phyloP scores from a whole-genome alignment of 2,797 vertebrate genomes.

The Pangasius mekongensis region DNA sequence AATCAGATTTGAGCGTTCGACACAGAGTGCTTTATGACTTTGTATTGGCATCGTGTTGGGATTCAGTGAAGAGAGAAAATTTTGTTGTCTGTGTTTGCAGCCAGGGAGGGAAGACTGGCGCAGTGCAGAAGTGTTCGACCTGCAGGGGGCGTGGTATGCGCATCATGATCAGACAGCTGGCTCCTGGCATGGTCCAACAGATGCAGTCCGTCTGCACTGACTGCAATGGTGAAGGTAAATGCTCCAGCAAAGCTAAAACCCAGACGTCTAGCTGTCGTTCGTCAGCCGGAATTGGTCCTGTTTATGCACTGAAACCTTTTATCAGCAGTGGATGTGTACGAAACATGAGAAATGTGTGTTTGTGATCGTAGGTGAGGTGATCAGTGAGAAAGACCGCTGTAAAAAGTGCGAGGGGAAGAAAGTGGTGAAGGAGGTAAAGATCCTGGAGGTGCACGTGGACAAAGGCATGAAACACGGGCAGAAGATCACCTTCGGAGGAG shows the following conservation, averaged over 20 bases:
- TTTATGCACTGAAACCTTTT: not conserved
- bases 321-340: not conserved
- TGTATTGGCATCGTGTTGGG: not conserved
- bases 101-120: slow-evolving; percentile 96
- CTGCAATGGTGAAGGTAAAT: slow-evolving; percentile 94
- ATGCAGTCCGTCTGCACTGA: slow-evolving; percentile 99
- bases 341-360: no score
- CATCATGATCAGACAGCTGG: slow-evolving; percentile 98
- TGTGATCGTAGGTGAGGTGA: slow-evolving; percentile 87
- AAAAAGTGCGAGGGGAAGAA: slow-evolving; percentile 99
- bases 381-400: slow-evolving; percentile 98
- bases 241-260: not conserved
- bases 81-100: slow-evolving; percentile 65
- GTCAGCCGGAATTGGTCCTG: not conserved
- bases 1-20: not conserved
- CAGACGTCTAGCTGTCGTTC: not conserved
- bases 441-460: slow-evolving; percentile 98
- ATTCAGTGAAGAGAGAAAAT: not conserved
- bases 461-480: slow-evolving; percentile 99
- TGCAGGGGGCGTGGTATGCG: slow-evolving; percentile 95
- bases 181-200: slow-evolving; percentile 98
- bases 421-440: slow-evolving; percentile 98
- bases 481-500: slow-evolving; percentile 96
- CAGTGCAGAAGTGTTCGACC: slow-evolving; percentile 93
- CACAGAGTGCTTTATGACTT: not conserved